Evolutionary conservation across 2,797 vertebrate species (phyloP), one percentile per base, ranked within the genome.

Genomic region (Schizopygopsis malacanthus): DNA sequence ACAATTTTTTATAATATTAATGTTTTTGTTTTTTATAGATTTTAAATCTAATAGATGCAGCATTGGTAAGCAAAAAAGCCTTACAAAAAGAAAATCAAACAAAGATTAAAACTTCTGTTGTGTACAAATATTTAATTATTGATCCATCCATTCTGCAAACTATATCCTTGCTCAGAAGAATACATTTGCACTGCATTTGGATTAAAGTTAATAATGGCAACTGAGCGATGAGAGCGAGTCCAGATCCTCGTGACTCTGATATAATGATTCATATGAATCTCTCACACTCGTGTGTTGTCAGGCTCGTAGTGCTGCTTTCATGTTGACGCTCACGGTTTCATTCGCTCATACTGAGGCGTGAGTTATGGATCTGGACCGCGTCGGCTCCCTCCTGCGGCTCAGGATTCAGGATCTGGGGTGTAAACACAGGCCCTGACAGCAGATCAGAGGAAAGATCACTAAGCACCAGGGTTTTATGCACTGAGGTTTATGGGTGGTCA

Each of bases 401-500:
- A 82, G 85, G 86, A 85, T 75, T 77, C 56, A 72, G 67, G 86
- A 85, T 87, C 84, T 61, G 88, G 84, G 85, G 50, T 86, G 73
- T 87, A 89, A 89, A 89, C 86, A 89, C 22, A n/a, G 47, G 43
- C 54, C 73, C 80, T 56, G 52, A 33, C 81, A 28, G 12, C 22
- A 77, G 76, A 85, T 75, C 59, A 43, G 86, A 85, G 79, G 85
- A 84, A 89, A 86, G 82, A 84, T 87, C 54, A 45, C 75, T 71
- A 86, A 84, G 69, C 86, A 70, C 81, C 45, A 50, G 81, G 56
- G 73, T 81, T 84, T 89, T 78, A 81, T 78, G 86, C 77, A 52
- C 63, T 63, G 47, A 80, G 47, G 81, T 75, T 79, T 86, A 86
- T 65, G 84, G 88, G 86, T 87, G 86, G 88, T 89, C 88, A 85